Base-by-base conservation (phyloP, 2,797 vertebrate genomes). In the Knipowitschia caucasica region DNA sequence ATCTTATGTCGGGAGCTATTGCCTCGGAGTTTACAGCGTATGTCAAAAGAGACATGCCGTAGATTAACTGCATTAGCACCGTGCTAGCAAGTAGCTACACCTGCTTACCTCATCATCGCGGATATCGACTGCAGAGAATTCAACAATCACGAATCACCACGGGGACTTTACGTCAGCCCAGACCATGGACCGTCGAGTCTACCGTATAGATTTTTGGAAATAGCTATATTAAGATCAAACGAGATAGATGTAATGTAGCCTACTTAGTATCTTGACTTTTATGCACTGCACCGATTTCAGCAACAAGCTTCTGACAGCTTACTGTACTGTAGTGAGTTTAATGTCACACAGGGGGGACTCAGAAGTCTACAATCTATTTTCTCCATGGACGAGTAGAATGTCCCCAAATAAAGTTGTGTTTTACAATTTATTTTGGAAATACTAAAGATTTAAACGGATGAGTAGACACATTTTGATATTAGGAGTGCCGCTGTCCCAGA, bases 261-360 rank as follows among this genome's bases (percentile, higher is more conserved):
- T 45, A 58, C 68, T 66, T 59, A 59, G 77, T 69, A 64, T 69
- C 71, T 15, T 73, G 69, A 88, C 82, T 90, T 90, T 80, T 33
- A 24, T 62, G 62, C 73, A 53, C 34, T 31, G 82, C 85, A 82
- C 77, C 84, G 86, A 86, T 89, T 88, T 84, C 78, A 85, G 88
- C 89, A 90, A 91, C 89, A 89, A 89, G 89, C 89, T 85, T 89
- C 80, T 90, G 89, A 89, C 89, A 91, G 89, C 88, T 91, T 85
- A 86, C 82, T 77, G 85, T 85, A 78, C 73, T 53, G 42, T 34
- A 62, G 78, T 71, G 78, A 33, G 52, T 56, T 50, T 52, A 43
- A 64, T 61, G 62, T 59, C 70, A 59, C 36, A 50, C 63, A 58
- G 71, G 75, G 74, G 64, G 38, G 52, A 59, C 8, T 0, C 1